A percentile compares a stretch with the other conserved stretches of the same genome.
Conservation (phyloP, 2,113 vertebrate species). For the Gymnorhina tibicen region DNA sequence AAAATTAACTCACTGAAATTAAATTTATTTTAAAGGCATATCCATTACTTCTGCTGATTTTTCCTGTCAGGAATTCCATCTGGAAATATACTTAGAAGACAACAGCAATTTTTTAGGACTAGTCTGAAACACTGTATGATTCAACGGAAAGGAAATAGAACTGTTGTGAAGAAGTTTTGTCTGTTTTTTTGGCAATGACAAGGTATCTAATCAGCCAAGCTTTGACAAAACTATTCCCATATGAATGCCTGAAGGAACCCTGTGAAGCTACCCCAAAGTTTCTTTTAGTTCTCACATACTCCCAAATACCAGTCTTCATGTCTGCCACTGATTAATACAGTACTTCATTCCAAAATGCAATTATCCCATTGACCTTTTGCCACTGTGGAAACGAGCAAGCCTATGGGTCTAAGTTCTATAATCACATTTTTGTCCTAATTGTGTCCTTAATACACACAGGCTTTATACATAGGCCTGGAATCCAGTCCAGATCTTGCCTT, state of each 20-base stretch:
- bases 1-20: conserved; percentile 19
- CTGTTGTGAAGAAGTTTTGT: background rate
- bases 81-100: conserved; percentile 33
- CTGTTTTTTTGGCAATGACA: background rate
- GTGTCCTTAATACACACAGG: conserved; percentile 22
- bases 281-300: background rate
- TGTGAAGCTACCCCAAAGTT: background rate
- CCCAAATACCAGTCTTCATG: background rate
- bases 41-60: conserved; percentile 12
- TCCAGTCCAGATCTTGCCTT: conserved; percentile 36
- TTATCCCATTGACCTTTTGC: conserved; percentile 37
- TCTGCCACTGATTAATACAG: conserved; percentile 31
- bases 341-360: conserved; percentile 35
- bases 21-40: conserved; percentile 13
- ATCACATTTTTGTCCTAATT: conserved; percentile 51
- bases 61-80: conserved; percentile 12
- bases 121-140: background rate
- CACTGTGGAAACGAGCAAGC: background rate
- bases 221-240: conserved; percentile 1
- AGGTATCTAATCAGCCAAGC: background rate
- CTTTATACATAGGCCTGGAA: conserved; percentile 24
- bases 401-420: background rate
- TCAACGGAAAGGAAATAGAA: conserved; percentile 31
- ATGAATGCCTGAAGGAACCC: background rate
- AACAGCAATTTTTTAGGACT: background rate